phyloP scores from a whole-genome alignment of 2,888 invertebrate species.

The Eupithecia insigniata region DNA sequence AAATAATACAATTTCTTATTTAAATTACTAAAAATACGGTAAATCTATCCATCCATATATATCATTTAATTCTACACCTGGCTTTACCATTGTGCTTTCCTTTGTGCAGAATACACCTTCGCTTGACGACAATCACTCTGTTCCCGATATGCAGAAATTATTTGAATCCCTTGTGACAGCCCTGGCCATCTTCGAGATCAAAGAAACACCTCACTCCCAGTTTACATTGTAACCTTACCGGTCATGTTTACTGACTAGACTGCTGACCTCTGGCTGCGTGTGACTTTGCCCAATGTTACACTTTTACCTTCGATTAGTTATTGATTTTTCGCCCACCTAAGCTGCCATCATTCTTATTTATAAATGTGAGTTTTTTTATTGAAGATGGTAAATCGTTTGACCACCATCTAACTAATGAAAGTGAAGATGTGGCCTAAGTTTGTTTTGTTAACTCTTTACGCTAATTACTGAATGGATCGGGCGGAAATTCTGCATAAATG shows the following conservation, averaged over 20 bases:
- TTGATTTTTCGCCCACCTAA: neutral
- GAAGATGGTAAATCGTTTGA: too few relatives aligned
- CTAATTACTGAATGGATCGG: too few relatives aligned
- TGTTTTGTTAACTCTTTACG: too few relatives aligned
- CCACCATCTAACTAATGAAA: too few relatives aligned
- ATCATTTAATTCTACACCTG: too few relatives aligned
- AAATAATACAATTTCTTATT: neutral
- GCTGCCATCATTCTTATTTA: neutral
- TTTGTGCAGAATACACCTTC: too few relatives aligned
- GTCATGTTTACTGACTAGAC: slow-evolving; percentile 68
- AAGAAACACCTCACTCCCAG: slow-evolving; percentile 71
- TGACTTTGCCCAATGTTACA: neutral
- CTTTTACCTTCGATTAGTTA: neutral
- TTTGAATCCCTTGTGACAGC: slow-evolving; percentile 50
- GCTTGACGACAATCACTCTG: neutral
- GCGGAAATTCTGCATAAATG: too few relatives aligned
- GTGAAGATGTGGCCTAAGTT: too few relatives aligned
- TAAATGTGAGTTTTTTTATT: too few relatives aligned
- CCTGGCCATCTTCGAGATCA: slow-evolving; percentile 73
- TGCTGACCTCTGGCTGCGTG: slow-evolving; percentile 59
- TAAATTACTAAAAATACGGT: too few relatives aligned
- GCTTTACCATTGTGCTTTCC: too few relatives aligned
- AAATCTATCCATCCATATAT: too few relatives aligned
- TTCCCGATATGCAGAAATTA: neutral
- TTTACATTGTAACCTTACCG: slow-evolving; percentile 77